Base-by-base conservation (phyloP, 2,797 vertebrate genomes). In the Hozukius guyotensis region DNA sequence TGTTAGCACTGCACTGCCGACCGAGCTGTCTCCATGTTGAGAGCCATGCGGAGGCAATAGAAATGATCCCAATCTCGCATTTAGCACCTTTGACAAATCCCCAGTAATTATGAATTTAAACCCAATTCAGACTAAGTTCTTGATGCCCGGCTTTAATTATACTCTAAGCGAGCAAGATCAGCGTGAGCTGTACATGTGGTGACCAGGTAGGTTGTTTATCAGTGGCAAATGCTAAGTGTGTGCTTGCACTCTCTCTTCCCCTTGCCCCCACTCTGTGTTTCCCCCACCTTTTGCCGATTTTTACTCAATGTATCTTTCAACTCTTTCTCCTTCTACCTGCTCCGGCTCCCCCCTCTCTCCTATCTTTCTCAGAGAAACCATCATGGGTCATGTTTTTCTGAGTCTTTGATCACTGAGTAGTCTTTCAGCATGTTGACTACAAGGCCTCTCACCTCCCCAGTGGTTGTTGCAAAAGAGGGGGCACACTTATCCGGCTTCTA, bases 381-480 rank as follows among this genome's bases (percentile, higher is more conserved):
- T 92, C 90, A 87, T 87, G 88, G 91, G 86, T 91, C 89, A 92
- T 90, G 90, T 92, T 94, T 89, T 90, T 85, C 87, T 78, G 80
- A 88, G 90, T 88, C 93, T 93, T 94, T 93, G 92, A 94, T 93
- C 93, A 93, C 20, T 73, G 88, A 90, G 91, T 88, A 93, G 92
- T 90, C 91, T 93, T 92, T 94, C 87, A 93, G 90, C 85, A 84
- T 92, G 90, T 92, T 93, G 92, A 92, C 93, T 93, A 92, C 90
- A 90, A 93, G 92, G 90, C 90, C 91, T 94, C 92, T 94, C 92
- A 94, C 92, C 92, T 92, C 93, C 91, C 91, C 84, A 83, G 90
- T 91, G 90, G 91, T 93, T 91, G 91, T 88, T 92, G 89, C 87
- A 87, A 91, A 93, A 93, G 86, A 90, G 80, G 87, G 92, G 84